Conservation (phyloP, 2,888 invertebrate genomes). For the Hermaeophaga mercurialis region DNA sequence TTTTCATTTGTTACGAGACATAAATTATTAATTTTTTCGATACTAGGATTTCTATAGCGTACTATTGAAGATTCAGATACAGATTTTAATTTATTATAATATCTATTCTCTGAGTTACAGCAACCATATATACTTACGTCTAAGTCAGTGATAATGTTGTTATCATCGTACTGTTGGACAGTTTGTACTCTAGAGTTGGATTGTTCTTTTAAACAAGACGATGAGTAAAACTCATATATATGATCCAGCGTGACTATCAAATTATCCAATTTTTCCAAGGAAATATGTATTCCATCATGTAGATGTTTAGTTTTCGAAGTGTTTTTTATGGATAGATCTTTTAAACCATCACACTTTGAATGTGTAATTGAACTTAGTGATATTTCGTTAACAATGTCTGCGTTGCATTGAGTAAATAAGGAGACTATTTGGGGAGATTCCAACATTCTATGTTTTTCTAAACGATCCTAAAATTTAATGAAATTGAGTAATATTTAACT, state of each 20-base stretch:
- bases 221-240: conserved; percentile 4
- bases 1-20: not conserved
- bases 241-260: conserved; percentile 3
- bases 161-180: not conserved
- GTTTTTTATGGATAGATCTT: not conserved
- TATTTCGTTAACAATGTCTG: not conserved
- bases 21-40: not conserved
- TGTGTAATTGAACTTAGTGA: not conserved
- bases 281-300: not conserved
- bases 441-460: not conserved
- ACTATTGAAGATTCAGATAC: not conserved
- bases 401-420: not conserved
- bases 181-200: not conserved
- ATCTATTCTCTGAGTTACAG: not conserved
- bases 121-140: not conserved
- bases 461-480: not conserved
- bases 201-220: too few species aligned
- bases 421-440: not conserved
- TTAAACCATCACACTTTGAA: not conserved
- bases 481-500: not conserved
- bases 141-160: not conserved
- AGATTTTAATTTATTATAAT: not conserved
- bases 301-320: not conserved
- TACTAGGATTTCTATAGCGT: not conserved
- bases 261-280: conserved; percentile 7